Base-by-base conservation (phyloP, 2,113 vertebrate species). In the Lepus timidus region DNA sequence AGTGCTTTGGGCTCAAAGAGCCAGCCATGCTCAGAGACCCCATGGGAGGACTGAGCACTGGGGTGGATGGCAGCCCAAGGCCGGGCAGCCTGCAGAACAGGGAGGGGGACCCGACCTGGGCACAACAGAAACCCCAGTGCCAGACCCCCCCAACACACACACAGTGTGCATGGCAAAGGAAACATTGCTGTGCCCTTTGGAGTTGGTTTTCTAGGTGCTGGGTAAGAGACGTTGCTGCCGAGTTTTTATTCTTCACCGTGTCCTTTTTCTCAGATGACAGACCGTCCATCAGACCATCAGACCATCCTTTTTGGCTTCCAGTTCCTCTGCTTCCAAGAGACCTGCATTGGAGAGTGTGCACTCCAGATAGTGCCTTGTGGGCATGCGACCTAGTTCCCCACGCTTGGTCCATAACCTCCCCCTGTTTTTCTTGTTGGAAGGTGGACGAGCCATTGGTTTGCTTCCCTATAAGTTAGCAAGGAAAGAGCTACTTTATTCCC, bases 401-500 rank as follows among this genome's bases (percentile, higher is more conserved):
- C 16, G 52, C 65, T 88, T 36, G 44, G 6, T 19, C 58, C n/a
- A 1, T 14, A 58, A 17, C 55, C 55, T 44, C 13, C 67, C 75
- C 3, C 44, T 1, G 1, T 64, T 82, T 68, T 92, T 87, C 90
- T 74, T 73, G 85, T 36, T 31, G 90, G 84, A 85, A 96, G 81
- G 62, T 29, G 4, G 22, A 3, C 0, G 9, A 91, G 51, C 61
- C 68, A 33, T 85, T 0, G 9, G 74, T 65, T 55, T 19, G 20
- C 52, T 80, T 75, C 33, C 49, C 65, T 82, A 1, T 87, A 91
- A 90, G 86, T 90, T 92, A 85, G 81, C 86, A 86, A 91, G 79
- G 93, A 91, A 96, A 94, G 91, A 78, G 55, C 14, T 4, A 31
- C 68, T 85, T 90, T 85, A 44, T 93, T 94, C 87, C 33, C 49